phyloP scores from a whole-genome alignment of 2,888 invertebrate species.

The Melangyna quadrimaculata region DNA sequence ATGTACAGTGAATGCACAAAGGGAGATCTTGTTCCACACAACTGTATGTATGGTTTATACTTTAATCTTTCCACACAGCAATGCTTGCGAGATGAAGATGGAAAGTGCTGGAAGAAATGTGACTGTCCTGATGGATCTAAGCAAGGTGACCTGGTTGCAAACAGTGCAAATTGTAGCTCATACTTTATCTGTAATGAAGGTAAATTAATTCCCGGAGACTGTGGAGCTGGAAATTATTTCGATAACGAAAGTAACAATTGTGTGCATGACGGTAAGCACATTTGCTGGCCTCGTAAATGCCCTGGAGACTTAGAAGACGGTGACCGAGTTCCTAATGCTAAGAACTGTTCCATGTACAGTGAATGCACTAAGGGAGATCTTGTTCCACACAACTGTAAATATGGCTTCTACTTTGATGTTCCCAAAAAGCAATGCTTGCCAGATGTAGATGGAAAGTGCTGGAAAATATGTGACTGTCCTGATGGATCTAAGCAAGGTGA shows the following conservation, averaged over 20 bases:
- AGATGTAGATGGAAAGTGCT: slow-evolving; percentile 36
- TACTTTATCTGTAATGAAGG: no score
- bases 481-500: background rate
- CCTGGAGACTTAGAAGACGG: background rate
- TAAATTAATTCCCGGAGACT: no score
- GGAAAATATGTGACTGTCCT: background rate
- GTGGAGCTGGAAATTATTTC: no score
- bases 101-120: no score
- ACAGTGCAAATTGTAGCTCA: no score
- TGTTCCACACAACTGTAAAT: background rate
- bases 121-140: no score
- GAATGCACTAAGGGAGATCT: background rate
- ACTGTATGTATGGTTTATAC: background rate
- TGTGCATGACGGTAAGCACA: background rate
- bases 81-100: background rate
- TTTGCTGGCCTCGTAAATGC: background rate
- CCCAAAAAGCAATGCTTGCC: background rate
- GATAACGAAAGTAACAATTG: no score
- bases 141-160: no score
- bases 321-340: background rate
- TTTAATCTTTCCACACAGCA: background rate
- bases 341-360: background rate
- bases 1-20: no score
- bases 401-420: background rate
- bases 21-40: no score